Conservation (phyloP, 2,888 invertebrate genomes). For the Panopea generosa region DNA sequence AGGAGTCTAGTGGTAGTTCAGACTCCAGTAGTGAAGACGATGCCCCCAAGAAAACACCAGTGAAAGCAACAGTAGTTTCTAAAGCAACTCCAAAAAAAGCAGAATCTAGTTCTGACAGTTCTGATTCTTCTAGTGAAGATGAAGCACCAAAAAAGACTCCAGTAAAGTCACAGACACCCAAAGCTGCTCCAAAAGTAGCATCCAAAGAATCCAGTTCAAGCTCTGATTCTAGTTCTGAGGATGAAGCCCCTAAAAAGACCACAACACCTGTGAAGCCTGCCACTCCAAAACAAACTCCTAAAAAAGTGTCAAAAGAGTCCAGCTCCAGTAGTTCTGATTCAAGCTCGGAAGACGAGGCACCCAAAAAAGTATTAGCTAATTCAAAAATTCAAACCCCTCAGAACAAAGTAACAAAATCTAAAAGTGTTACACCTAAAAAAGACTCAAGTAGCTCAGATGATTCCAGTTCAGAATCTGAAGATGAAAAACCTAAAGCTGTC, state of each 20-base stretch:
- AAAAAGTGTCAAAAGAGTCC: conserved; percentile 18
- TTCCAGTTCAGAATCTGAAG: conserved; percentile 55
- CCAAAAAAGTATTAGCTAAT: conserved; percentile 18
- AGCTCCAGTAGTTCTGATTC: conserved; percentile 43
- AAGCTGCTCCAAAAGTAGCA: conserved; percentile 30
- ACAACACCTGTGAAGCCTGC: conserved; percentile 19
- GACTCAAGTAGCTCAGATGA: conserved; percentile 24
- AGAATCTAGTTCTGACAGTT: conserved; percentile 20
- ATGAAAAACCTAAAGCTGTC: conserved; percentile 22
- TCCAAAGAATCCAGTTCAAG: conserved; percentile 39
- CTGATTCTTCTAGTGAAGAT: conserved; percentile 52
- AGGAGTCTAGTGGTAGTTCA: conserved; percentile 31
- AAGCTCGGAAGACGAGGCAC: conserved; percentile 54
- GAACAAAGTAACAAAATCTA: conserved; percentile 9
- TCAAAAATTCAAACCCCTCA: neutral
- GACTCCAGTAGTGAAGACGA: conserved; percentile 42
- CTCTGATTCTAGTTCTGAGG: conserved; percentile 46
- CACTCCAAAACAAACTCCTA: conserved; percentile 8
- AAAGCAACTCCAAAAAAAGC: conserved; percentile 20
- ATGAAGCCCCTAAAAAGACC: conserved; percentile 28
- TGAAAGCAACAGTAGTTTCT: conserved; percentile 3
- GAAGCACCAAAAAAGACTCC: conserved; percentile 18
- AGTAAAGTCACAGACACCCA: conserved; percentile 27
- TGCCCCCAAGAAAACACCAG: conserved; percentile 13
- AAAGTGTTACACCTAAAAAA: conserved; percentile 9